Base-by-base conservation (phyloP, 2,797 vertebrate species). In the Leptoclinus maculatus region DNA sequence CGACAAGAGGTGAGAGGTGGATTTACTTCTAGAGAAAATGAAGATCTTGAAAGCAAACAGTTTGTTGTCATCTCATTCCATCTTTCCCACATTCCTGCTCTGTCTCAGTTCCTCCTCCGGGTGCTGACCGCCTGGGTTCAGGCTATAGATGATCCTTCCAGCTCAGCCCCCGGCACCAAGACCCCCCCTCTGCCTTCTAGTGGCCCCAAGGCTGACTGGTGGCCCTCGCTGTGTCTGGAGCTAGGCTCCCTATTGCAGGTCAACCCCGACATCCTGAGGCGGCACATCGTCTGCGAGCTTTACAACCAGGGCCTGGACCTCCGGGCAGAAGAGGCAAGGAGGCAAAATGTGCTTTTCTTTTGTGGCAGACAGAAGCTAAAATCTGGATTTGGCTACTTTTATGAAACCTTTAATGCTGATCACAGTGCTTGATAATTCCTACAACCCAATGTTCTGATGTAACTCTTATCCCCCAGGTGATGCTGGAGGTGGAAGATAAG, bases 281-380 rank as follows among this genome's bases (percentile, higher is more conserved):
- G 97, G 74, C 97, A 99, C 89, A 95, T 99, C 0, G 97, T 98
- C 49, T 97, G 96, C 65, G 97, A 99, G 78, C 96, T 99, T 3
- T 99, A 99, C 86, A 98, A 91, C 93, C 95, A 98, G 0, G 98
- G 97, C 14, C 94, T 96, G 71, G 98, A 99, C 93, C 95, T 88
- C 41, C 88, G 97, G 1, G 98, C 96, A 2, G 97, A 99, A 80
- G 97, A 98, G 97, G 98, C 98, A 88, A 69, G 66, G 5, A 69
- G 66, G 5, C 2, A 7, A 16, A 27, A 9, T 3, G 7, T 29
- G 14, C 4, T 23, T 27, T n/a, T 19, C 25, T 16, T 79, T 54
- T 60, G 47, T 54, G 13, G 21, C 21, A 57, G 17, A 13, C 7
- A 32, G 11, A 57, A 25, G 51, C 66, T 57, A 3, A 19, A 34